Base-by-base conservation (phyloP, 1,140 invertebrate species). In the Anastrepha ludens region DNA sequence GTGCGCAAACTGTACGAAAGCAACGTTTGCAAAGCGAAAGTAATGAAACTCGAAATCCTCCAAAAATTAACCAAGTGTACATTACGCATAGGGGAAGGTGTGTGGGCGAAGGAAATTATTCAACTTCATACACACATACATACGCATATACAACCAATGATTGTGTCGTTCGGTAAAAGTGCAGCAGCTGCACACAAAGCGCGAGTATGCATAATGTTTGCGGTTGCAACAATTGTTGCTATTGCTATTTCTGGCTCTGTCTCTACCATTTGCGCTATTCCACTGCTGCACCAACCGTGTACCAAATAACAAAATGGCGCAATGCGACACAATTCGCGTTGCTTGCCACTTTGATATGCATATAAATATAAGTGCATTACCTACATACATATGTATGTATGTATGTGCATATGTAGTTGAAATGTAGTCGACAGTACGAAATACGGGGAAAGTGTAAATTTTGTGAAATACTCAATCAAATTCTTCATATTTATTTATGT, bases 291-390 rank as follows among this genome's bases (percentile, higher is more conserved):
- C 67, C 67, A 29, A 15, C 41, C 41, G 11, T 17, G 15, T 17
- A 15, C 13, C 11, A 67, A 11, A 47, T 17, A 74, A 74, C 67
- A 74, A 74, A 74, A 74, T 74, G 67, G 67, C 67, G 67, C 67
- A 74, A 47, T 74, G 3, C 2, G 41, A 41, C 44, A 41, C 39
- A 47, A 74, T 74, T 74, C 44, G 41, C 44, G 41, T 8, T 41
- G 41, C 39, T 11, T 11, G 50, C 50, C 50, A 55, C 15, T 44
- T 65, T 29, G 7, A 9, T 7, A 65, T 65, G n/a, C 50, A 55
- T 55, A 11, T 55, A 55, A 6, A 55, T 55, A 55, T 11, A 55
- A 29, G 29, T 64, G 7, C 8, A 67, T 39, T 39, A 13, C 3
- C 4, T 41, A 15, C 64, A 67, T 67, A 67, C 0, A 0, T 67